Conservation (phyloP, 2,113 vertebrate genomes). For the Promerops cafer region DNA sequence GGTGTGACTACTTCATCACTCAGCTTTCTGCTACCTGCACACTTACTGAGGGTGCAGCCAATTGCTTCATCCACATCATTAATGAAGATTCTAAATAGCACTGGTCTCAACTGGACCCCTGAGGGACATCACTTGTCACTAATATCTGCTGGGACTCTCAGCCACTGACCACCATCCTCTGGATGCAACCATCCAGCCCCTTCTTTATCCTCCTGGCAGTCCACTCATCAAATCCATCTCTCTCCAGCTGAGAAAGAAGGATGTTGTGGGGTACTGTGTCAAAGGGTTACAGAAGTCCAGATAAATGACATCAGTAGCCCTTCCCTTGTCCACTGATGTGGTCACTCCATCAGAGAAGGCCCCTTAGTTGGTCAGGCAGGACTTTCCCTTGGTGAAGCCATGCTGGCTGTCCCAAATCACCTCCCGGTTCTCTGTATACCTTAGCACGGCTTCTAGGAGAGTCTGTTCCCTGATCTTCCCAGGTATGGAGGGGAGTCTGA, state of each 20-base stretch:
- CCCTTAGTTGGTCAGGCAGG: background rate
- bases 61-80: background rate
- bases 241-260: background rate
- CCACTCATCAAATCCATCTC: background rate
- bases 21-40: background rate
- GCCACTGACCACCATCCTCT: background rate
- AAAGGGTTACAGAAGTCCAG: background rate
- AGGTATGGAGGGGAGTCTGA: rapidly evolving
- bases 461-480: background rate
- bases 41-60: background rate
- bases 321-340: background rate
- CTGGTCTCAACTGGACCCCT: rapidly evolving
- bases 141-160: no score
- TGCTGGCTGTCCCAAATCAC: background rate
- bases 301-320: rapidly evolving
- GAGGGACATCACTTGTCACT: background rate
- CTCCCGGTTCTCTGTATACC: background rate
- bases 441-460: background rate
- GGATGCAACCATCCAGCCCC: background rate
- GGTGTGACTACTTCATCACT: no score
- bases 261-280: no score
- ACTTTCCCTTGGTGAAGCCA: background rate
- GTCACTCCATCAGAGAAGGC: no score
- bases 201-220: background rate
- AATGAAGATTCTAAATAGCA: background rate